These are phyloP conservation scores for Drosophila subpulchrella DNA, from an alignment of 1,140 invertebrate genomes.

Conservation along the genomic window DNA sequence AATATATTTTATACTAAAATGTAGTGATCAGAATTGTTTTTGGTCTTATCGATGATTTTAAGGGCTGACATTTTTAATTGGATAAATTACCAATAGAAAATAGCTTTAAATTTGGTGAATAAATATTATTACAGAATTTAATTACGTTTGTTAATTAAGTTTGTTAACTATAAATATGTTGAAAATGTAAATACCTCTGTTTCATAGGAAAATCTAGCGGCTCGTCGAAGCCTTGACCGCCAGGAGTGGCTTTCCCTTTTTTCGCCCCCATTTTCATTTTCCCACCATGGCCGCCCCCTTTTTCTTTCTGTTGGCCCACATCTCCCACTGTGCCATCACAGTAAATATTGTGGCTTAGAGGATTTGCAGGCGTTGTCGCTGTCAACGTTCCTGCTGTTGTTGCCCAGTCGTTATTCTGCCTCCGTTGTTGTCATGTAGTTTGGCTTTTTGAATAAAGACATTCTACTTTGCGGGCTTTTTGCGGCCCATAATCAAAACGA, in stretches of 20 bases:
- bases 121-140: background rate
- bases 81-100: background rate
- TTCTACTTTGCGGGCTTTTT: slow-evolving; percentile 40
- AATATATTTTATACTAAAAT: too few relatives aligned
- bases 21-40: too few relatives aligned
- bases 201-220: background rate
- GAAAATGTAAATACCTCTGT: background rate
- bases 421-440: slow-evolving; percentile 38
- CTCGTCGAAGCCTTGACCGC: slow-evolving; percentile 14
- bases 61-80: too few relatives aligned
- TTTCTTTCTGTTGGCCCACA: slow-evolving; percentile 17
- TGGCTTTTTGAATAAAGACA: slow-evolving; percentile 43
- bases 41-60: too few relatives aligned
- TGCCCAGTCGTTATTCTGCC: slow-evolving; percentile 18
- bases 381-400: slow-evolving; percentile 8
- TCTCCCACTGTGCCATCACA: slow-evolving; percentile 31
- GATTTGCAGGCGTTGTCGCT: slow-evolving; percentile 51
- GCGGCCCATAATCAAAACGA: slow-evolving; percentile 26
- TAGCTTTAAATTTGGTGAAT: background rate
- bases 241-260: background rate
- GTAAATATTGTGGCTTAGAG: slow-evolving; percentile 70
- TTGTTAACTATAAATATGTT: too few relatives aligned
- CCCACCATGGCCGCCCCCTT: slow-evolving; percentile 4
- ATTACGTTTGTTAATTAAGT: background rate
- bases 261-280: background rate